These are phyloP conservation scores for Pseudocheirus occidentalis DNA, from an alignment of 2,797 vertebrate genomes.

Conservation along the genomic window DNA sequence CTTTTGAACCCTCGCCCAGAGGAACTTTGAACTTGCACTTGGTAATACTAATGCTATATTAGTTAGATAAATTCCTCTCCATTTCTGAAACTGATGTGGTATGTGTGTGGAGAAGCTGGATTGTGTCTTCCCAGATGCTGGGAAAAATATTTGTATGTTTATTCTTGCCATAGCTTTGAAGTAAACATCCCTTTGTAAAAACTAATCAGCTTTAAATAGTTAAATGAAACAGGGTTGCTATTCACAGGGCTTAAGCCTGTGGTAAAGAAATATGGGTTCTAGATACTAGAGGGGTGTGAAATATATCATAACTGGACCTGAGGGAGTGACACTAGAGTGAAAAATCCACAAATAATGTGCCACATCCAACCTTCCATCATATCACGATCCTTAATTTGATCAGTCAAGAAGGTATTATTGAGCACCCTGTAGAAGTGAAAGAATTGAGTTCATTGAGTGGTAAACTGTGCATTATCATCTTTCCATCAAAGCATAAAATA, in stretches of 20 bases:
- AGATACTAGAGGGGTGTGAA: not conserved
- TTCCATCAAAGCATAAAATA: conserved; percentile 2
- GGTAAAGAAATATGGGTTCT: not conserved
- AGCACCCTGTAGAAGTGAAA: not conserved
- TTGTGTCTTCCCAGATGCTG: not conserved
- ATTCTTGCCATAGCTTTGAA: not conserved
- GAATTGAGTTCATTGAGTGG: not conserved
- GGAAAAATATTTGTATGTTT: not conserved
- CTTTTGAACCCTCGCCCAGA: not conserved
- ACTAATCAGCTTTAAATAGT: not conserved
- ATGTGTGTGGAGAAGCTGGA: not conserved
- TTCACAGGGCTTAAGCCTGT: not conserved
- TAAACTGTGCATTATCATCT: not conserved
- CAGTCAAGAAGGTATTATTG: not conserved
- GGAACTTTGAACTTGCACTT: not conserved
- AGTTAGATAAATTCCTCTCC: not conserved
- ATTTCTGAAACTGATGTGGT: not conserved
- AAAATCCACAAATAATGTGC: not conserved
- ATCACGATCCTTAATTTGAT: not conserved
- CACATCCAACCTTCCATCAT: not conserved
- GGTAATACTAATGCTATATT: not conserved
- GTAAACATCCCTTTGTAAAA: not conserved
- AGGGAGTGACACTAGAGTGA: not conserved
- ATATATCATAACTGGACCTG: not conserved
- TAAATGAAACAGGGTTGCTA: not conserved